Percentiles rank a stretch among this genome's conserved stretches.
Conservation (phyloP, 2,888 invertebrate genomes). For the Fissipunctia ypsillon region DNA sequence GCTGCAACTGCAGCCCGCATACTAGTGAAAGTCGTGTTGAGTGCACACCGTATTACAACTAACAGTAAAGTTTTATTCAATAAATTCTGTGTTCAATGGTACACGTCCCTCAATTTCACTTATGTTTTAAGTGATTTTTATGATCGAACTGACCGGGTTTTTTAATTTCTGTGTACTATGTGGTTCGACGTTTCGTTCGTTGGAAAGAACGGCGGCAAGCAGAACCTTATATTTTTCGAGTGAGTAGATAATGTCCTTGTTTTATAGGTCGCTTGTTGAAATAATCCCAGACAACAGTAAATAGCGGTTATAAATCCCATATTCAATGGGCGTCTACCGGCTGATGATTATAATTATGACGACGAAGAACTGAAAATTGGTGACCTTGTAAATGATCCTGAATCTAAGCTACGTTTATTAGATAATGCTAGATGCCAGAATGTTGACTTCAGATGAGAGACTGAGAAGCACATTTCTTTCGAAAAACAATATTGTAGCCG, state of each 20-base stretch:
- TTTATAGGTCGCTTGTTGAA: slow-evolving; percentile 2
- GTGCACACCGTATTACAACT: slow-evolving; percentile 55
- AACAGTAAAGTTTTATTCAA: slow-evolving; percentile 52
- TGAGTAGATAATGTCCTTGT: slow-evolving; percentile 70
- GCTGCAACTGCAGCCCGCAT: slow-evolving; percentile 37
- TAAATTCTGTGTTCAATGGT: slow-evolving; percentile 53
- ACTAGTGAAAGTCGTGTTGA: slow-evolving; percentile 77
- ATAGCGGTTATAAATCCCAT: not conserved
- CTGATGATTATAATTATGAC: not conserved
- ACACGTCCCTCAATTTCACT: slow-evolving; percentile 67
- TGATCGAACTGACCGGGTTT: slow-evolving; percentile 60
- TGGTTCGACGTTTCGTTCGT: slow-evolving; percentile 83
- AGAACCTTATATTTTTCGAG: slow-evolving; percentile 80
- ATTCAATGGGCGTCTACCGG: too few relatives aligned
- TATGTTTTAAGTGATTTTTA: slow-evolving; percentile 69
- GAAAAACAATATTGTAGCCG: not conserved
- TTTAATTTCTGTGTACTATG: slow-evolving; percentile 68
- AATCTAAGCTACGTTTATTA: not conserved
- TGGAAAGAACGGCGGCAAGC: slow-evolving; percentile 76
- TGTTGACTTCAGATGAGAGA: not conserved
- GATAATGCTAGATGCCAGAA: not conserved
- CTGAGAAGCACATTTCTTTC: not conserved
- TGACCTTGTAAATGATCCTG: not conserved
- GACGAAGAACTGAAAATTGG: not conserved
- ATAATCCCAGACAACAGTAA: not conserved